Base-by-base conservation (phyloP, 2,888 invertebrate genomes). In the Phlogophora meticulosa region DNA sequence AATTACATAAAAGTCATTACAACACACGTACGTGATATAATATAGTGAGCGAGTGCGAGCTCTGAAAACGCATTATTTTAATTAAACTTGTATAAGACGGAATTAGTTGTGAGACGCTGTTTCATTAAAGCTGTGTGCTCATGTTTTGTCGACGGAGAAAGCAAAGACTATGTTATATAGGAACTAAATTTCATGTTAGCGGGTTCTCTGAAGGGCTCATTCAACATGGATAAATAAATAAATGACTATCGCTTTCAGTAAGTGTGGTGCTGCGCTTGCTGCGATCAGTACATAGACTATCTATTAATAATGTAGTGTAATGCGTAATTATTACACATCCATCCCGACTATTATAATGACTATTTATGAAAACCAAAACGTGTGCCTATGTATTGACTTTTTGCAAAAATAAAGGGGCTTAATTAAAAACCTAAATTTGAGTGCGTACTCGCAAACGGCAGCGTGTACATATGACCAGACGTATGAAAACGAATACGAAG, bases 1-100 rank as follows among this genome's bases (percentile, higher is more conserved):
- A 60, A 60, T 64, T 20, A 49, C 40, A 38, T 36, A 22, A n/a
- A 64, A 53, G 20, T 42, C 46, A 64, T 70, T 64, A 76, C 22
- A 64, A 17, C 17, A 22, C 64, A 51, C 61, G 61, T 72, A 67
- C 59, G 55, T 64, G 72, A 76, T 62, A 71, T 63, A 71, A 73
- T 48, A 75, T 24, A 38, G 57, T 60, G 60, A 77, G 71, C 67
- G 58, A 69, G 55, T 66, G 68, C 22, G 70, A 72, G 72, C 72
- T 75, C 66, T 56, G 74, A 74, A 79, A 85, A 84, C 78, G 77
- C 80, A 83, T 83, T 80, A 85, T 81, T 84, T 86, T 85, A 87
- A 86, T 87, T 86, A 83, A 87, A 85, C 78, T 83, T 85, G 73
- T 81, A 59, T 74, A 72, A 81, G 76, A 80, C 71, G 76, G 68